Evolutionary conservation across 2,888 invertebrate species (phyloP).

Genomic region (Lathronympha strigana): DNA sequence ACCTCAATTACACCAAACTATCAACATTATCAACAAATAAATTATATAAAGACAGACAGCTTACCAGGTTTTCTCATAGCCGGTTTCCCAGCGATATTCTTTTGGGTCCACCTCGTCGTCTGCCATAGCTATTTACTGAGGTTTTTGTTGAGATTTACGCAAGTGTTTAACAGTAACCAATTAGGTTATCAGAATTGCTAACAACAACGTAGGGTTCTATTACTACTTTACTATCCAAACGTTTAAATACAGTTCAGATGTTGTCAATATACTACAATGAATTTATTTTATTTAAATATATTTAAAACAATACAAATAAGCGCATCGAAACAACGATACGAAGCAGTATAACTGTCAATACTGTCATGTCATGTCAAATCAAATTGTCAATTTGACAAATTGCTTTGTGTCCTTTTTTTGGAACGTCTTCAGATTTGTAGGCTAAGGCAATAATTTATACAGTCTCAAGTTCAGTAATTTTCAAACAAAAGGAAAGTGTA

Average conservation of each 20-base stretch:
- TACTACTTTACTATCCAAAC: neutral
- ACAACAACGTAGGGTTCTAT: neutral
- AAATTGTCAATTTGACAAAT: neutral
- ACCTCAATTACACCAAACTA: conserved; percentile 8
- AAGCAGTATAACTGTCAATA: conserved; percentile 3
- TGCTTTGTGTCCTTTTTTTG: neutral
- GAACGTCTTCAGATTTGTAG: too few relatives aligned
- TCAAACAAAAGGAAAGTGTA: neutral
- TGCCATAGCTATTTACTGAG: conserved; percentile 81
- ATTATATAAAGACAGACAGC: conserved; percentile 42
- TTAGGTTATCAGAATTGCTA: neutral
- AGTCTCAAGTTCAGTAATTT: neutral
- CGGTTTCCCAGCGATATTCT: conserved; percentile 97
- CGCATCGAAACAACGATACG: too few relatives aligned
- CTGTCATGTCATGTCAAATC: too few relatives aligned
- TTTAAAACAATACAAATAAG: too few relatives aligned
- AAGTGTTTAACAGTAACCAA: conserved; percentile 3
- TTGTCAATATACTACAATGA: neutral
- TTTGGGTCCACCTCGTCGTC: conserved; percentile 94
- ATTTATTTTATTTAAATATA: neutral
- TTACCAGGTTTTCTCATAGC: conserved; percentile 97
- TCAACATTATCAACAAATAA: neutral
- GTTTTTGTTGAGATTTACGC: neutral
- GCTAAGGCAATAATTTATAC: neutral
- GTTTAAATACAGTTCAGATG: neutral